Evolutionary conservation across 2,888 invertebrate species (phyloP), one percentile per base, ranked within the genome.

Genomic region (Caenorhabditis imperialis): DNA sequence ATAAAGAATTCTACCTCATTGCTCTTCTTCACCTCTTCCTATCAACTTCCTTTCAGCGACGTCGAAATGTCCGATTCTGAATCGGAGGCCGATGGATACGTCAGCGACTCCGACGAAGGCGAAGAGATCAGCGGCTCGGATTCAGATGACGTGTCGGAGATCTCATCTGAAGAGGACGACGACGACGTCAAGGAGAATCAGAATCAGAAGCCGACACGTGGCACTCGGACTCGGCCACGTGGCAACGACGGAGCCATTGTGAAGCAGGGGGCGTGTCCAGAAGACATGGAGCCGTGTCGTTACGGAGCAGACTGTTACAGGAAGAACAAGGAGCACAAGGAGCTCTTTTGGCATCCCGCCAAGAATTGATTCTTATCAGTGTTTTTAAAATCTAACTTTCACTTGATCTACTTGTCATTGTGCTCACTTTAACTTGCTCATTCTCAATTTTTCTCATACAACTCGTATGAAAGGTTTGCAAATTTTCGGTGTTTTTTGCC

Each of bases 231-330:
- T 48, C 50, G 72, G 40, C 72, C 75, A 44, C 45, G 44, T 38
- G 61, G 71, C 25, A 48, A 23, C 6, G 60, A 72, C 27, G 51
- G 69, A 35, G 44, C 35, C 16, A 53, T 65, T 10, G 48, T 33
- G 12, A 54, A 69, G 25, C 58, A 61, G 35, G 61, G 61, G 22
- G 57, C 65, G 20, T 51, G 71, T 12, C 60, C 67, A 35, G 48
- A 65, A n/a, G 63, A 73, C 27, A 75, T 60, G 62, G 75, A 67
- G 44, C 38, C 69, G 38, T 58, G 65, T 37, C 45, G 71, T 58
- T 89, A 89, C 78, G 89, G 89, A 0, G 82, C 82, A 2, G 77
- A 76, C 16, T 89, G 89, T 76, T 89, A 88, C 67, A 89, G 88
- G 77, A 88, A 85, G 58, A 88, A 86, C 73, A 81, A 84, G n/a